These are phyloP conservation scores for Sturnira hondurensis DNA, from an alignment of 2,113 vertebrate species.

Conservation along the genomic window DNA sequence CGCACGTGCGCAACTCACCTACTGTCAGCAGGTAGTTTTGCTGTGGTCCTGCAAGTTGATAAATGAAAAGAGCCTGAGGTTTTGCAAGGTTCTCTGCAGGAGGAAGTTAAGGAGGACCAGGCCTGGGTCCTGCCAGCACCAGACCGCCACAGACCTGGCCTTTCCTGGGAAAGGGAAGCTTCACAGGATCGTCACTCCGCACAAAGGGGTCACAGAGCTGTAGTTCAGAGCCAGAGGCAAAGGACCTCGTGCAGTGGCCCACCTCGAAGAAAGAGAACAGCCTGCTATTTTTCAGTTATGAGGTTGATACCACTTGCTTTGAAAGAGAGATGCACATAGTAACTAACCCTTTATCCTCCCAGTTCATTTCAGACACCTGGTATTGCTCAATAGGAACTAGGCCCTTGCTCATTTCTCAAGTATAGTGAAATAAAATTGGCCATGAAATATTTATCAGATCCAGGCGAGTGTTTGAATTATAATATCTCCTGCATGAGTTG, in stretches of 20 bases:
- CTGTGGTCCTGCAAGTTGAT: neutral
- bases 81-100: neutral
- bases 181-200: rapidly evolving
- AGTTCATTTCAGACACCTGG: neutral
- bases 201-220: neutral
- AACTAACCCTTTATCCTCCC: neutral
- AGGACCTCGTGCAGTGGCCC: neutral
- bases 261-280: neutral
- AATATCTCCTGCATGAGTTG: slow-evolving; percentile 27
- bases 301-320: neutral
- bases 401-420: slow-evolving; percentile 44
- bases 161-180: neutral
- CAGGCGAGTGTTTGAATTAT: slow-evolving; percentile 58
- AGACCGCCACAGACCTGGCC: neutral
- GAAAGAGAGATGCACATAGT: neutral
- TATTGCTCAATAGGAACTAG: neutral
- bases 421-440: slow-evolving; percentile 53
- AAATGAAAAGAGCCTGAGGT: neutral
- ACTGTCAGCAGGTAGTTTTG: neutral
- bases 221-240: neutral
- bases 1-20: neutral
- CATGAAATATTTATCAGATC: slow-evolving; percentile 64
- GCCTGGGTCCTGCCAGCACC: neutral
- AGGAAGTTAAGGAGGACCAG: neutral
- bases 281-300: neutral